Percentiles rank a stretch among this genome's conserved stretches.
These are phyloP conservation scores for Phylloscopus collybita DNA, from an alignment of 2,797 vertebrate species.

Conservation along the genomic window DNA sequence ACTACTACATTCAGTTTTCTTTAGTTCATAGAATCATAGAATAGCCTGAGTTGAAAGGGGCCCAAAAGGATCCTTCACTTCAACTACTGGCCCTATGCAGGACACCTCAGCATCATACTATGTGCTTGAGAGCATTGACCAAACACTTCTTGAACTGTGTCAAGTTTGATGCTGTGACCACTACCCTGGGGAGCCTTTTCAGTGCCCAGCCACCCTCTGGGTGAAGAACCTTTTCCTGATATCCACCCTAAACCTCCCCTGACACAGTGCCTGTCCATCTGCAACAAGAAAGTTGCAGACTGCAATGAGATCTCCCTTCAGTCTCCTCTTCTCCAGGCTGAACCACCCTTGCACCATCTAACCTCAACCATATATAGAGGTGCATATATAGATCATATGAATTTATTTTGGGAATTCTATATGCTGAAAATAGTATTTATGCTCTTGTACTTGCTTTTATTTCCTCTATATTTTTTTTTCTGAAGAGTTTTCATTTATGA, in stretches of 20 bases:
- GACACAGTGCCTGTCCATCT: not conserved
- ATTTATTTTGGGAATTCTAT: not conserved
- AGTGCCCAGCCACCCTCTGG: not conserved
- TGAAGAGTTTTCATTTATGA: not conserved
- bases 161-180: not conserved
- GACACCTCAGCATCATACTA: not conserved
- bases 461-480: not conserved
- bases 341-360: not conserved
- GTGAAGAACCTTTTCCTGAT: not conserved
- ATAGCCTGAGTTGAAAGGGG: not conserved
- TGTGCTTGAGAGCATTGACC: not conserved
- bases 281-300: rapidly evolving
- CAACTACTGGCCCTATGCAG: not conserved
- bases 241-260: not conserved
- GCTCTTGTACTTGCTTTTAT: not conserved
- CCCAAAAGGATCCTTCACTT: not conserved
- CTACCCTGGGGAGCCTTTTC: not conserved
- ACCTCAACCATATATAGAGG: not conserved
- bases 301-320: not conserved
- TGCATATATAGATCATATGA: not conserved
- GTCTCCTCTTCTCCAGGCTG: not conserved
- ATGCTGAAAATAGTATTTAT: not conserved
- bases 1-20: not conserved
- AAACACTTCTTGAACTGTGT: not conserved
- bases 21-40: not conserved